Evolutionary conservation across 2,888 invertebrate genomes (phyloP).

Genomic region (Norana najaformis): DNA sequence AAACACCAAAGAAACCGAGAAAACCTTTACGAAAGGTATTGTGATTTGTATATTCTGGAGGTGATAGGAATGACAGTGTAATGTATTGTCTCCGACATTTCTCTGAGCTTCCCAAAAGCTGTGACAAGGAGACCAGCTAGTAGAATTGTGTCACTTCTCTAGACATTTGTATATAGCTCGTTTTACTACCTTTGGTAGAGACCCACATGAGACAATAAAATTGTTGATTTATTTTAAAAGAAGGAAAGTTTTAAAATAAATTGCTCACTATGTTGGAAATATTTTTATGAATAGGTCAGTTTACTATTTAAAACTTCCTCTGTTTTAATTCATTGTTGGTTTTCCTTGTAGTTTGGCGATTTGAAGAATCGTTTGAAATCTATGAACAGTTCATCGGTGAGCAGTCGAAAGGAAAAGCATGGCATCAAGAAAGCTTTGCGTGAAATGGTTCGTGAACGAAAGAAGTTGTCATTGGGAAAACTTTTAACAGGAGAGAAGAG

Average conservation of each 20-base stretch:
- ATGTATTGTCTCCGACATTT: not conserved
- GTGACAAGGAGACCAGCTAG: too few species aligned
- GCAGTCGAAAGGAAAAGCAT: constrained; percentile 17
- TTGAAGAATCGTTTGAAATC: constrained; percentile 19
- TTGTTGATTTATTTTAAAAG: too few species aligned
- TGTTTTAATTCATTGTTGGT: not conserved
- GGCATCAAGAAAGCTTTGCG: not conserved
- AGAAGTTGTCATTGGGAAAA: not conserved
- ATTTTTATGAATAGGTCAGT: too few species aligned
- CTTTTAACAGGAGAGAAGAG: constrained; percentile 1
- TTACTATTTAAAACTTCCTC: not conserved
- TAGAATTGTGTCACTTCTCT: not conserved
- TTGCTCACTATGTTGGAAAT: too few species aligned
- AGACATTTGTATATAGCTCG: not conserved
- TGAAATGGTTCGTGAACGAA: not conserved
- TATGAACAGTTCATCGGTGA: not conserved
- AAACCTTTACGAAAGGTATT: constrained; percentile 9
- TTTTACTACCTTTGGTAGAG: not conserved
- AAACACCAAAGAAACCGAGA: not conserved
- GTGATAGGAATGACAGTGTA: not conserved
- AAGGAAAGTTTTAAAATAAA: not conserved
- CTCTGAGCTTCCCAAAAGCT: not conserved
- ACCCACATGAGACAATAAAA: not conserved
- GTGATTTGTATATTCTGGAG: not conserved
- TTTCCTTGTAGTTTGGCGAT: constrained; percentile 16